phyloP scores from a whole-genome alignment of 1,140 invertebrate species.

The Batillaria attramentaria region DNA sequence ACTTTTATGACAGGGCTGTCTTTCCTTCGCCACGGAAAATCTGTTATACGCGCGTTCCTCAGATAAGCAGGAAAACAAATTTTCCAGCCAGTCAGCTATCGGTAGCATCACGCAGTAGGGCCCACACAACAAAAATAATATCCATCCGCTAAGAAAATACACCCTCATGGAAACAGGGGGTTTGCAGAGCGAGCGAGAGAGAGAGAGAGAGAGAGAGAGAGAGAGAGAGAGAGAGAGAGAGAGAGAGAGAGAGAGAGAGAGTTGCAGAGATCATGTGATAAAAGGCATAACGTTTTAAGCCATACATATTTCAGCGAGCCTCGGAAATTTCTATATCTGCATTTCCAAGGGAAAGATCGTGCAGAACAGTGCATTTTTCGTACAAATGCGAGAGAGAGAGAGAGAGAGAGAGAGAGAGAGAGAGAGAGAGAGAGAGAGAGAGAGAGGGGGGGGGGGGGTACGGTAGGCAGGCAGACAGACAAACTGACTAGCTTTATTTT shows the following conservation, averaged over 20 bases:
- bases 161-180: neutral
- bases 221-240: neutral
- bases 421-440: neutral
- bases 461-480: neutral
- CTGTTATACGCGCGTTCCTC: no score
- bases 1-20: neutral
- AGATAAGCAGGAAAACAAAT: neutral
- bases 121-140: neutral
- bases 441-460: neutral
- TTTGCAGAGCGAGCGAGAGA: neutral
- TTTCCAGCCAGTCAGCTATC: neutral
- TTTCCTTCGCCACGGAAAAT: no score
- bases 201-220: conserved; percentile 1
- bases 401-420: neutral
- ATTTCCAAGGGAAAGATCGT: neutral
- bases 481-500: neutral
- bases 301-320: neutral
- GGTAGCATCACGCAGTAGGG: neutral
- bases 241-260: neutral
- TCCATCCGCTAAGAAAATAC: neutral
- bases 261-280: neutral
- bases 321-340: neutral
- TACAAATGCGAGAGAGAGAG: neutral
- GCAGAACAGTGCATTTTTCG: neutral
- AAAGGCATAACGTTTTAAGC: neutral